A percentile compares a stretch with the other conserved stretches of the same genome.
Evolutionary conservation across 53 echinoderm and acorn worm species (phyloP).

Genomic region (Glandiceps talaboti): DNA sequence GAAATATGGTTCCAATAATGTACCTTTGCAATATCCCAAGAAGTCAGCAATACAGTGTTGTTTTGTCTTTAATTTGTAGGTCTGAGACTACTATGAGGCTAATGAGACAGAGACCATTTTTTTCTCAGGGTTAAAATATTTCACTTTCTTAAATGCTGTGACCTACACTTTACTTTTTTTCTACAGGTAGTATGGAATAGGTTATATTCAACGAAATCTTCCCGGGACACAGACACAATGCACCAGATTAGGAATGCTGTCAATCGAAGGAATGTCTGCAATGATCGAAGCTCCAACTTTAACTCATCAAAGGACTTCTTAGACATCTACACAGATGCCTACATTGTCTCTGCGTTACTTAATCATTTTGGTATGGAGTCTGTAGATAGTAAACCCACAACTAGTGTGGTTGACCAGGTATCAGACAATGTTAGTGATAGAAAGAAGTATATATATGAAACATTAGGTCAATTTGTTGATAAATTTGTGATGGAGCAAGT

Average conservation of each 20-base stretch:
- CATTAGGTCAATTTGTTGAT: background rate
- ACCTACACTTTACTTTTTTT: too few relatives aligned
- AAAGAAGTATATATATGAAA: background rate
- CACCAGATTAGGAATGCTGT: background rate
- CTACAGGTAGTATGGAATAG: background rate
- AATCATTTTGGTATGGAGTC: background rate
- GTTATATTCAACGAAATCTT: background rate
- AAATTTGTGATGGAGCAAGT: background rate
- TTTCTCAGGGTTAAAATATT: background rate
- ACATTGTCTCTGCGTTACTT: background rate
- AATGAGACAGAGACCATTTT: background rate
- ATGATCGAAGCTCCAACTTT: background rate
- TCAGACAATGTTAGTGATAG: background rate
- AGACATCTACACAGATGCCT: background rate
- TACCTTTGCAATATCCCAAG: too few relatives aligned
- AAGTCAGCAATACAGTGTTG: background rate
- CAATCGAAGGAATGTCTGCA: background rate
- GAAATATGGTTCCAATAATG: too few relatives aligned
- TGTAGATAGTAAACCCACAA: background rate
- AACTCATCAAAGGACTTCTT: background rate
- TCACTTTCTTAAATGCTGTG: too few relatives aligned
- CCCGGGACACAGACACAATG: background rate
- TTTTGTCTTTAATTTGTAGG: background rate
- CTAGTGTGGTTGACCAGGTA: background rate
- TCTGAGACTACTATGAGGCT: too few relatives aligned